phyloP scores from a whole-genome alignment of 2,888 invertebrate species.

The Graphium colonna region DNA sequence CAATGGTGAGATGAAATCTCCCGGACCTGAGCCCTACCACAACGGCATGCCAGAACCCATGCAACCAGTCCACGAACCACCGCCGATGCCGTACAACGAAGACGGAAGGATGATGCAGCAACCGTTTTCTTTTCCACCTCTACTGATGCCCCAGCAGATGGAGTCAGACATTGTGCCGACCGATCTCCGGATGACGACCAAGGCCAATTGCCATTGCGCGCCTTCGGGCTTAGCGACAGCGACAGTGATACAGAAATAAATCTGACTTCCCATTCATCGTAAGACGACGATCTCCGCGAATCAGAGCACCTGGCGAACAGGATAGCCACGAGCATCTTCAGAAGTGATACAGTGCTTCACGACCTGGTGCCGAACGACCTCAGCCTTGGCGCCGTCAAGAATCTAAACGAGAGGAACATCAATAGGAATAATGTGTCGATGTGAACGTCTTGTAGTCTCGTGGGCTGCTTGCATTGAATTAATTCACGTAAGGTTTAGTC shows the following conservation, averaged over 20 bases:
- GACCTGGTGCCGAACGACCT: constrained; percentile 74
- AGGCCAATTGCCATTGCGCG: constrained; percentile 52
- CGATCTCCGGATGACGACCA: constrained; percentile 60
- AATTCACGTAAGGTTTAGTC: background rate
- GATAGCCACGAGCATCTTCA: constrained; percentile 69
- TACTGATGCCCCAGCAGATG: constrained; percentile 58
- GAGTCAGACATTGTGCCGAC: constrained; percentile 61
- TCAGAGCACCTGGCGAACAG: constrained; percentile 65
- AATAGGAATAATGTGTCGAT: constrained; percentile 54
- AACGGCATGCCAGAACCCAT: constrained; percentile 49
- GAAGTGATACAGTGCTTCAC: constrained; percentile 66
- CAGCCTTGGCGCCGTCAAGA: constrained; percentile 60
- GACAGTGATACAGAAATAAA: constrained; percentile 75
- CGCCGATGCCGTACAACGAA: constrained; percentile 51
- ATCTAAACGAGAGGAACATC: constrained; percentile 44
- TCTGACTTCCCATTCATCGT: constrained; percentile 71
- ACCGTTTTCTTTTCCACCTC: constrained; percentile 54
- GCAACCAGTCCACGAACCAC: constrained; percentile 49
- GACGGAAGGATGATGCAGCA: constrained; percentile 61
- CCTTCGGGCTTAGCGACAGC: constrained; percentile 55
- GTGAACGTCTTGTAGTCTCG: constrained; percentile 32
- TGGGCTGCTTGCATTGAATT: constrained; percentile 18
- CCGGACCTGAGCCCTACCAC: constrained; percentile 61
- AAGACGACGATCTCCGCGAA: constrained; percentile 70
- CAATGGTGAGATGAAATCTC: constrained; percentile 54